These are phyloP conservation scores for Drosophila kurseongensis DNA, from an alignment of 1,140 invertebrate genomes.

Conservation along the genomic window DNA sequence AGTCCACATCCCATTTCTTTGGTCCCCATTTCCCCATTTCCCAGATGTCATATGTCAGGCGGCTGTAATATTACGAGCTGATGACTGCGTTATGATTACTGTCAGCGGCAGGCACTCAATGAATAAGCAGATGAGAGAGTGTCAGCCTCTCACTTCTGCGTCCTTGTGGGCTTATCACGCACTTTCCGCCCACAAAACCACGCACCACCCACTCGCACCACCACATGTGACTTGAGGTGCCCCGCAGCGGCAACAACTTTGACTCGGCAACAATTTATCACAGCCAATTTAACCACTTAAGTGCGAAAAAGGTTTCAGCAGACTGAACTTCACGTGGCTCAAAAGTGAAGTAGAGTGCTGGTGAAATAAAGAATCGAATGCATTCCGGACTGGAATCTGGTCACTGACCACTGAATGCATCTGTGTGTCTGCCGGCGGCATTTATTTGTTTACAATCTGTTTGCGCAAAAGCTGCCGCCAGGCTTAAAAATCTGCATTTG, in stretches of 20 bases:
- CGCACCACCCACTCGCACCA: background rate
- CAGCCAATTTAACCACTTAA: slow-evolving; percentile 82
- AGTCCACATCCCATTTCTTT: slow-evolving; percentile 24
- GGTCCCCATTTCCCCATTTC: slow-evolving; percentile 36
- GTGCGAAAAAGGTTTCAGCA: slow-evolving; percentile 73
- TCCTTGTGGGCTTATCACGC: slow-evolving; percentile 55
- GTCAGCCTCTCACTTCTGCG: slow-evolving; percentile 24
- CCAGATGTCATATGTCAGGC: slow-evolving; percentile 78
- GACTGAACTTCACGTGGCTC: slow-evolving; percentile 32
- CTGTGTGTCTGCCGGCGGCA: slow-evolving; percentile 56
- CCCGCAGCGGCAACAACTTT: slow-evolving; percentile 72
- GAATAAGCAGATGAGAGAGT: slow-evolving; percentile 64
- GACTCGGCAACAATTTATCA: slow-evolving; percentile 79
- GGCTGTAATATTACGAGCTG: slow-evolving; percentile 72
- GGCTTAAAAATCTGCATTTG: slow-evolving; percentile 78
- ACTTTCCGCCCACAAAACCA: slow-evolving; percentile 15
- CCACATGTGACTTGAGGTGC: slow-evolving; percentile 63
- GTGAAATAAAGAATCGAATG: slow-evolving; percentile 33
- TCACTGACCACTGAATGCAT: slow-evolving; percentile 53
- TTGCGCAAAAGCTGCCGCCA: slow-evolving; percentile 67
- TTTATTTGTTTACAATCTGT: slow-evolving; percentile 82
- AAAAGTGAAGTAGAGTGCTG: slow-evolving; percentile 19
- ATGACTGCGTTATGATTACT: slow-evolving; percentile 80
- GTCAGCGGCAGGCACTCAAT: slow-evolving; percentile 72
- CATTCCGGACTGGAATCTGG: slow-evolving; percentile 27